Evolutionary conservation across 2,797 vertebrate genomes (phyloP).

Genomic region (Semaprochilodus insignis): DNA sequence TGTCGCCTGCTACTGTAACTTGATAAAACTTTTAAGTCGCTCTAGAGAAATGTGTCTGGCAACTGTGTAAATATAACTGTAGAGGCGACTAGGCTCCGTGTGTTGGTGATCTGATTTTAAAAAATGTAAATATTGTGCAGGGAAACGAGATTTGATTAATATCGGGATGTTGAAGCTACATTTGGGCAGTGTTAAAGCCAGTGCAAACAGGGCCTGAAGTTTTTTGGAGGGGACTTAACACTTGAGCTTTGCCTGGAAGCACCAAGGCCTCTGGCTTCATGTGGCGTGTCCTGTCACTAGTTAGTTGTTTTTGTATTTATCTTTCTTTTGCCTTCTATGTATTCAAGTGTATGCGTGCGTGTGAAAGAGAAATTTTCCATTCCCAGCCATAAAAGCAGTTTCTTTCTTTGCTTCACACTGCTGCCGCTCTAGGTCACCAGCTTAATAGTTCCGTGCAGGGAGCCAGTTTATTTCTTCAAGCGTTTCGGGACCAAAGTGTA

Average conservation of each 20-base stretch:
- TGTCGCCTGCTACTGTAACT: too few species aligned
- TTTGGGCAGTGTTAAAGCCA: too few species aligned
- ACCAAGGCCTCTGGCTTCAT: background rate
- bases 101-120: too few species aligned
- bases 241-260: background rate
- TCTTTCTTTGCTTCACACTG: constrained; percentile 7
- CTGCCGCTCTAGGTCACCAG: constrained; percentile 16
- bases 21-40: too few species aligned
- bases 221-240: background rate
- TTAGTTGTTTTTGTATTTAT: constrained; percentile 4
- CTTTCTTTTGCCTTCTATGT: constrained; percentile 12
- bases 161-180: too few species aligned
- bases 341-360: background rate
- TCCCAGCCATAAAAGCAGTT: constrained; percentile 7
- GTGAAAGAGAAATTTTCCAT: constrained; percentile 43
- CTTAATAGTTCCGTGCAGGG: constrained; percentile 18
- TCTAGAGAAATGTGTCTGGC: too few species aligned
- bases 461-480: constrained; percentile 42
- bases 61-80: too few species aligned
- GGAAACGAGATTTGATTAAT: too few species aligned
- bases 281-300: background rate
- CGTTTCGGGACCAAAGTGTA: constrained; percentile 25
- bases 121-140: too few species aligned
- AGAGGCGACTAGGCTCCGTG: too few species aligned
- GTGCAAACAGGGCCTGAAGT: too few species aligned